Evolutionary conservation across 2,113 vertebrate species (phyloP).

Genomic region (Lethenteron camtschaticum): DNA sequence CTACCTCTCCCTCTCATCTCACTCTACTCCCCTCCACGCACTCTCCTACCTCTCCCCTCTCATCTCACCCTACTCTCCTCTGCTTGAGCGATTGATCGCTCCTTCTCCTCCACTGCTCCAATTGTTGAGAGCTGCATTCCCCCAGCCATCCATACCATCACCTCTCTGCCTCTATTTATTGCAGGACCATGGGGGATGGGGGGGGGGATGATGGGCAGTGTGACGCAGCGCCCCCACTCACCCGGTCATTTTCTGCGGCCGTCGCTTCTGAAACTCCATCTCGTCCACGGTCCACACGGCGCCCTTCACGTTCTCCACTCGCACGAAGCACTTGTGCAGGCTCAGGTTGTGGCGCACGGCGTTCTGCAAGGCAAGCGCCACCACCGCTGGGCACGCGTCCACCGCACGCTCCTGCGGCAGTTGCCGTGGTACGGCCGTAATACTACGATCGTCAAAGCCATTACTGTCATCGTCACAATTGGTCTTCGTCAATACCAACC

Average conservation of each 20-base stretch:
- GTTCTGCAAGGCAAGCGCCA: conserved; percentile 30
- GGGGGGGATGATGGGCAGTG: background rate
- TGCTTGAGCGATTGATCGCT: no score
- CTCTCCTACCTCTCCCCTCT: no score
- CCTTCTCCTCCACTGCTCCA: background rate
- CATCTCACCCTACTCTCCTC: no score
- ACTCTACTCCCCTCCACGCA: no score
- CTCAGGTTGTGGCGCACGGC: conserved; percentile 98
- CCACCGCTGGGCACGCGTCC: no score
- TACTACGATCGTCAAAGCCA: no score
- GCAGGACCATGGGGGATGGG: no score
- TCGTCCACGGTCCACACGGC: conserved; percentile 98
- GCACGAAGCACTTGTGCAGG: conserved; percentile 98
- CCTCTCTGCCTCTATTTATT: background rate
- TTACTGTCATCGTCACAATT: no score
- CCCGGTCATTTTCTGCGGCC: conserved; percentile 99
- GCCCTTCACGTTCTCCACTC: conserved; percentile 96
- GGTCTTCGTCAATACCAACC: no score
- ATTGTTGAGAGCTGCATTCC: background rate
- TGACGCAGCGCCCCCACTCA: conserved; percentile 18
- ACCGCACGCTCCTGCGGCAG: no score
- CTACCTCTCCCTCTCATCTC: no score
- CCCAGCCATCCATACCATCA: background rate
- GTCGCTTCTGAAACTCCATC: conserved; percentile 96
- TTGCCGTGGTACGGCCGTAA: no score